These are phyloP conservation scores for Megaceryle alcyon DNA, from an alignment of 2,797 vertebrate species.

Conservation along the genomic window DNA sequence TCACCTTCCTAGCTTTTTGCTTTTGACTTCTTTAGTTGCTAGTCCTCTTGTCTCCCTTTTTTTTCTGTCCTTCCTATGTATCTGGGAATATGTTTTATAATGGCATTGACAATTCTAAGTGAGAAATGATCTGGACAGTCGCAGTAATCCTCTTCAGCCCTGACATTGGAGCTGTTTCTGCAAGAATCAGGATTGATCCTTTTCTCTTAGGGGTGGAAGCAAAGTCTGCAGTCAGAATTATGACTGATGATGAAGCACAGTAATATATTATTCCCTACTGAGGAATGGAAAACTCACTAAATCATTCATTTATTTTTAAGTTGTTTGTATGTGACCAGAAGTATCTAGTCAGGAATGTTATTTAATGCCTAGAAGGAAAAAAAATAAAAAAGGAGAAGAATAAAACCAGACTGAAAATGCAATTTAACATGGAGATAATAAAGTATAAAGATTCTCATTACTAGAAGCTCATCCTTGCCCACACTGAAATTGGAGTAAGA, in stretches of 20 bases:
- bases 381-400: fast-evolving
- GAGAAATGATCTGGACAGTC: background rate
- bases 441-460: background rate
- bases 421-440: background rate
- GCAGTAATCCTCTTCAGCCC: background rate
- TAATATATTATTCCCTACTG: background rate
- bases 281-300: background rate
- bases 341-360: background rate
- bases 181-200: background rate
- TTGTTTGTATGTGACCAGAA: background rate
- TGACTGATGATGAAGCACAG: background rate
- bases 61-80: background rate
- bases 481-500: background rate
- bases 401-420: background rate
- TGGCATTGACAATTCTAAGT: background rate
- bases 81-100: background rate
- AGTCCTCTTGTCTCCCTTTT: background rate
- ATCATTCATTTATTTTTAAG: background rate
- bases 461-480: background rate
- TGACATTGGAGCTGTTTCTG: background rate
- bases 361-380: background rate
- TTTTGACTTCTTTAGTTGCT: background rate
- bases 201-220: background rate
- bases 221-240: background rate
- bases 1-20: background rate